Conservation (phyloP, 2,888 invertebrate species). For the Rhopalosiphum nymphaeae region DNA sequence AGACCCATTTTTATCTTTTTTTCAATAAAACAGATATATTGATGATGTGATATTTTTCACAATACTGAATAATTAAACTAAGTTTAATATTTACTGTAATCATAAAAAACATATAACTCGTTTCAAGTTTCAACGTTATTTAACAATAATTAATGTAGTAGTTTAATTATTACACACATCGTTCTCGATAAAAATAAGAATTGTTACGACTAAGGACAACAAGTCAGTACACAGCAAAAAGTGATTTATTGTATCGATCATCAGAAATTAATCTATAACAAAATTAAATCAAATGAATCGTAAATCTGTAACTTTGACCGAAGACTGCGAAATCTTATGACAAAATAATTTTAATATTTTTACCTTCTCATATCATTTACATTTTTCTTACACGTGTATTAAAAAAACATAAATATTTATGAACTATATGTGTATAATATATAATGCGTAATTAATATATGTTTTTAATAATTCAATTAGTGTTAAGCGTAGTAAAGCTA, state of each 20-base stretch:
- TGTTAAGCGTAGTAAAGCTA: neutral
- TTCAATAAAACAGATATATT: neutral
- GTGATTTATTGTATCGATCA: neutral
- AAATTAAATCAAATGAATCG: neutral
- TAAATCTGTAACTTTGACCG: neutral
- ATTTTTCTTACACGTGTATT: neutral
- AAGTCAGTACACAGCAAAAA: neutral
- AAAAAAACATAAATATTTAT: neutral
- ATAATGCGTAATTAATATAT: too few species aligned
- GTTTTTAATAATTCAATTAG: too few species aligned
- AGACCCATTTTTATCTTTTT: neutral
- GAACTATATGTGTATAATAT: neutral
- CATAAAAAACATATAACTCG: neutral
- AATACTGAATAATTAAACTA: too few species aligned
- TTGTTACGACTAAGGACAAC: neutral
- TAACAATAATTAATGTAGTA: too few species aligned
- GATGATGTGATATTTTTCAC: too few species aligned
- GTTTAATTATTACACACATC: neutral
- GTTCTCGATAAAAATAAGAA: neutral
- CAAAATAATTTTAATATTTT: neutral
- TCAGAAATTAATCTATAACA: neutral
- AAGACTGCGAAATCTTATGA: neutral
- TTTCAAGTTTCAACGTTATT: too few species aligned
- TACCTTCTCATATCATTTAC: neutral
- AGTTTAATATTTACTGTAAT: neutral